These are phyloP conservation scores for Pygoscelis adeliae DNA, from an alignment of 2,113 vertebrate genomes.

Conservation along the genomic window DNA sequence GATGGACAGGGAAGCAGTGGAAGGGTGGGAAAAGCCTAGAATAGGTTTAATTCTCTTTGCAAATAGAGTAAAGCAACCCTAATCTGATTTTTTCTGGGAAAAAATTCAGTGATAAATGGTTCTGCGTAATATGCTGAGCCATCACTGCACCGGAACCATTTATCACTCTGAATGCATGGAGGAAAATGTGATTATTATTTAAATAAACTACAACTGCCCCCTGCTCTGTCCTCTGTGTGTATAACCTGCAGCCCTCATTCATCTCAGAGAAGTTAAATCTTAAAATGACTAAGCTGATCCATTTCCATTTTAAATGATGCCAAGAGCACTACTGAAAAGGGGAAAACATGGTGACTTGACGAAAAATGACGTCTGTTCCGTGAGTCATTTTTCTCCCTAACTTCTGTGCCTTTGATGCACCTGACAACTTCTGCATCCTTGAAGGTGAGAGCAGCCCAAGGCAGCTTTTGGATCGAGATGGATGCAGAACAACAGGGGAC, in stretches of 20 bases:
- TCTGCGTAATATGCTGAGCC: conserved; percentile 69
- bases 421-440: background rate
- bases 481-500: background rate
- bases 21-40: background rate
- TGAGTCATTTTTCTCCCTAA: conserved; percentile 12
- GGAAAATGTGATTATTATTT: conserved; percentile 71
- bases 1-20: background rate
- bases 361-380: background rate
- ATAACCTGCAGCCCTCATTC: conserved; percentile 18
- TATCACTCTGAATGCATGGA: conserved; percentile 59
- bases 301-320: conserved; percentile 27
- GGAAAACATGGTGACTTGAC: background rate
- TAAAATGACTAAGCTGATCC: conserved; percentile 15
- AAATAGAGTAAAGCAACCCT: conserved; percentile 40
- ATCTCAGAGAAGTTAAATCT: conserved; percentile 20
- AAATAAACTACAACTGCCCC: conserved; percentile 58
- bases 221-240: background rate
- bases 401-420: background rate
- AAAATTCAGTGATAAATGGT: conserved; percentile 69
- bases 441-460: background rate
- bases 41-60: conserved; percentile 8
- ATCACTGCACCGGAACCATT: conserved; percentile 56
- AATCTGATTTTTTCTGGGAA: conserved; percentile 62
- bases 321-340: background rate
- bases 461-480: background rate